Conservation (phyloP, 2,888 invertebrate genomes). For the Zygothrica quintamaculata region DNA sequence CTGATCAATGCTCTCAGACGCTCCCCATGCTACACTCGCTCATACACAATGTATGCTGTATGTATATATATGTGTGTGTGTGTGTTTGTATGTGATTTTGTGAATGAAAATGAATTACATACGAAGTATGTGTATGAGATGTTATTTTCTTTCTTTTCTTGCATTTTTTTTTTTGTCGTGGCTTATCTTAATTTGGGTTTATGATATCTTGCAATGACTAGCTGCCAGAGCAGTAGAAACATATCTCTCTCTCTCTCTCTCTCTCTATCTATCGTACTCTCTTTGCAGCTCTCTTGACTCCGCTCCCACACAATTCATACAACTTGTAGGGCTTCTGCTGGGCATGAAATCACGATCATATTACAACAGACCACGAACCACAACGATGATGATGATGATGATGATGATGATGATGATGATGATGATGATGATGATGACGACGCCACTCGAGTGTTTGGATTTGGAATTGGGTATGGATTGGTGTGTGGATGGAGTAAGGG, state of each 20-base stretch:
- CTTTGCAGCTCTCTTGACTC: slow-evolving; percentile 49
- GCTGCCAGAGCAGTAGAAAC: slow-evolving; percentile 20
- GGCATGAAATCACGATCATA: slow-evolving; percentile 71
- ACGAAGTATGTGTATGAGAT: slow-evolving; percentile 13
- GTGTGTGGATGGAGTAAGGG: neutral
- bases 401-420: too few species aligned
- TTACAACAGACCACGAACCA: slow-evolving; percentile 63
- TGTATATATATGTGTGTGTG: slow-evolving; percentile 8
- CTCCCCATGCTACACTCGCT: slow-evolving; percentile 6
- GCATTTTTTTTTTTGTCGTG: slow-evolving; percentile 53
- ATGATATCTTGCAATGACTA: slow-evolving; percentile 65
- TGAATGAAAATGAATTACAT: slow-evolving; percentile 61
- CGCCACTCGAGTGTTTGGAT: slow-evolving; percentile 61
- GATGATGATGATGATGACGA: too few species aligned
- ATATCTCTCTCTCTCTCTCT: slow-evolving; percentile 27
- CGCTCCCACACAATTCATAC: slow-evolving; percentile 31
- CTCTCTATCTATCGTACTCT: slow-evolving; percentile 14
- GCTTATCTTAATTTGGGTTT: slow-evolving; percentile 75
- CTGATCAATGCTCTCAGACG: slow-evolving; percentile 8
- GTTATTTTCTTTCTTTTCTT: slow-evolving; percentile 51
- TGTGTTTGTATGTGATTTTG: slow-evolving; percentile 51
- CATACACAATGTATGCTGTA: neutral
- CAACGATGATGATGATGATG: too few species aligned
- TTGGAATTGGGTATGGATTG: slow-evolving; percentile 29
- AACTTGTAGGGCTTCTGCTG: slow-evolving; percentile 67